A percentile compares a stretch with the other conserved stretches of the same genome.
Evolutionary conservation across 2,113 vertebrate species (phyloP).

Genomic region (Oncorhynchus masou): DNA sequence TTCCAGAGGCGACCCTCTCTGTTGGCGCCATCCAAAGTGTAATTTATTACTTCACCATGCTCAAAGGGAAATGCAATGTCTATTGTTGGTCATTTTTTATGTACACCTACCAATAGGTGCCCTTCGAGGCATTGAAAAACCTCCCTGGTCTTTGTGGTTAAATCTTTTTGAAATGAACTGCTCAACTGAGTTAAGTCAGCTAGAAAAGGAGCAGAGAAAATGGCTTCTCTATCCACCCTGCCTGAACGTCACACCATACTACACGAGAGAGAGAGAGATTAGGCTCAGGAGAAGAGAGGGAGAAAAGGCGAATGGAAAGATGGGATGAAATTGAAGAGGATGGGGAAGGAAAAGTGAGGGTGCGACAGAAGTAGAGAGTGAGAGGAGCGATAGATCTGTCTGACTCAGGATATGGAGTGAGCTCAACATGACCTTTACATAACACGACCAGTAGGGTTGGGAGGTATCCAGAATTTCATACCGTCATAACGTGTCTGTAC

Average conservation of each 20-base stretch:
- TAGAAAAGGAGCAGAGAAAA: background rate
- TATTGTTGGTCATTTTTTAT: too few species aligned
- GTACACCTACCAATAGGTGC: too few species aligned
- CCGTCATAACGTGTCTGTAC: too few species aligned
- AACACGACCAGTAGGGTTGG: slow-evolving; percentile 31
- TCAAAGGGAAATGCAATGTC: too few species aligned
- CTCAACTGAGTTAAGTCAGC: background rate
- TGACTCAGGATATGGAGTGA: slow-evolving; percentile 36
- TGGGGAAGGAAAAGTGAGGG: too few species aligned
- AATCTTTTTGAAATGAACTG: too few species aligned
- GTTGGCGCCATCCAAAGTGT: too few species aligned
- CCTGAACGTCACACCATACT: background rate
- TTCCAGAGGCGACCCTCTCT: too few species aligned
- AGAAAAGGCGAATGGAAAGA: slow-evolving; percentile 10
- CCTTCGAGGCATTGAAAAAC: too few species aligned
- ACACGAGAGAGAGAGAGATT: slow-evolving; percentile 1
- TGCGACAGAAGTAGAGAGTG: slow-evolving; percentile 5
- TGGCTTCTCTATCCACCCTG: background rate
- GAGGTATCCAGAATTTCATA: too few species aligned
- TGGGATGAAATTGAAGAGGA: slow-evolving; percentile 34
- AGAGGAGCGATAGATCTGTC: slow-evolving; percentile 13
- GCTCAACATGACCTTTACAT: slow-evolving; percentile 59
- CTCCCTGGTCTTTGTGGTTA: slow-evolving; percentile 11
- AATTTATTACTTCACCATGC: too few species aligned
- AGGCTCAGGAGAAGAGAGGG: slow-evolving; percentile 34